Conservation (phyloP, 1,140 invertebrate species). For the Cydia strobilella region DNA sequence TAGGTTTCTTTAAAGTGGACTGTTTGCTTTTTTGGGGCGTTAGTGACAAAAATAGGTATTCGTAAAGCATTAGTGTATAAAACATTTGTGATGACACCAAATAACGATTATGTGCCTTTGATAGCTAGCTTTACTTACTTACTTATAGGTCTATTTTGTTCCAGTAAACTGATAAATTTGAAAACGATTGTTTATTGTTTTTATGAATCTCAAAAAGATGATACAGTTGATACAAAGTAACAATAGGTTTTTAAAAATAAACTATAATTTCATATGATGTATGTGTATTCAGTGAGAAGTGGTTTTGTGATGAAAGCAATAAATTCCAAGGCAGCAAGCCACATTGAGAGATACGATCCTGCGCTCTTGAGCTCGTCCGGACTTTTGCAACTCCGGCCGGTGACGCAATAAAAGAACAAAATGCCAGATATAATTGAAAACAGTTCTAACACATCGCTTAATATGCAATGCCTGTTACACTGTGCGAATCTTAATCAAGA, state of each 20-base stretch:
- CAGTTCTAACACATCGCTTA: neutral
- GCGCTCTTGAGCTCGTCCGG: constrained; percentile 28
- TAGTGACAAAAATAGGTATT: neutral
- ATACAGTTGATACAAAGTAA: neutral
- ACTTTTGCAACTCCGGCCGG: constrained; percentile 25
- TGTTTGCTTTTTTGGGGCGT: neutral
- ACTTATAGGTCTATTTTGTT: neutral
- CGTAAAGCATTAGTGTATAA: no score
- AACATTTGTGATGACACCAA: no score
- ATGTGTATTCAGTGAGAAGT: no score
- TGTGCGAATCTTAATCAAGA: neutral
- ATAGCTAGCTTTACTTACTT: no score
- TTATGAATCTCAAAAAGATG: neutral
- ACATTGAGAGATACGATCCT: constrained; percentile 27
- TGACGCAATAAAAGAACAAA: constrained; percentile 9
- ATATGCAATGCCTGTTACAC: neutral
- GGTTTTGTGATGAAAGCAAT: constrained; percentile 5
- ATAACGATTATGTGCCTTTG: neutral
- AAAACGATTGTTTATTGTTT: neutral
- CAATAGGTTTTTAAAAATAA: neutral
- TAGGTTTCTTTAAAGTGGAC: constrained; percentile 14
- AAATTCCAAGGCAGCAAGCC: constrained; percentile 12
- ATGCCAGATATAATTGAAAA: constrained; percentile 15
- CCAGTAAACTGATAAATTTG: neutral
- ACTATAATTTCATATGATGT: neutral